Evolutionary conservation across 1,140 invertebrate genomes (phyloP), one percentile per base, ranked within the genome.

Genomic region (Gryllus bimaculatus): DNA sequence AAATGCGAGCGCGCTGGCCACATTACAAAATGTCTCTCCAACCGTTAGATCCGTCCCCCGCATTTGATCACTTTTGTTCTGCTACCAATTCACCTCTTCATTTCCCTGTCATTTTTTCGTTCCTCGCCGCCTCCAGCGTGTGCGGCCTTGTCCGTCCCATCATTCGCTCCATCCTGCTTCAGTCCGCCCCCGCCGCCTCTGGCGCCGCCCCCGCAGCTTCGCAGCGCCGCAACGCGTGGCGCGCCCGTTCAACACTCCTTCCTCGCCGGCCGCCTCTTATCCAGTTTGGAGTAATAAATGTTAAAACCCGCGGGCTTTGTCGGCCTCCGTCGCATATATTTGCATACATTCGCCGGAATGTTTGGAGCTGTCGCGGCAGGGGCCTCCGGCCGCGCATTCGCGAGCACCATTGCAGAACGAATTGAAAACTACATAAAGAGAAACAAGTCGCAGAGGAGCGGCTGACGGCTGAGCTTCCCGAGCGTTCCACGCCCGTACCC

Each of bases 341-440:
- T 66, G 54, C 54, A 66, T 66, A 66, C 54, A 66, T 66, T 66
- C 54, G 54, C 54, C 54, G 18, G 54, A 66, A 66, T 66, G 54
- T 66, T 66, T 66, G 54, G 54, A 66, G 54, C 54, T 66, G 54
- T 66, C 54, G 54, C 54, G 54, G 54, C 54, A 66, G 54, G 54
- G 54, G 10, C 18, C 10, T 10, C 18, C 10, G 54, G 10, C 54
- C 54, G 10, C 54, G 54, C 54, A 66, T 66, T 66, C 54, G 54
- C 54, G 10, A 66, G 54, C 54, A 66, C 10, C 54, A 66, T 66
- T 66, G 54, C 54, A 66, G 54, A 66, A 66, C 54, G 54, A 66
- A 66, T 66, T 66, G 54, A 66, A 66, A 66, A 66, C 54, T 66
- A 66, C 54, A 66, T 66, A 66, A 66, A 66, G 54, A 66, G 54